Conservation (phyloP, 2,888 invertebrate genomes). For the Dasypogon diadema region DNA sequence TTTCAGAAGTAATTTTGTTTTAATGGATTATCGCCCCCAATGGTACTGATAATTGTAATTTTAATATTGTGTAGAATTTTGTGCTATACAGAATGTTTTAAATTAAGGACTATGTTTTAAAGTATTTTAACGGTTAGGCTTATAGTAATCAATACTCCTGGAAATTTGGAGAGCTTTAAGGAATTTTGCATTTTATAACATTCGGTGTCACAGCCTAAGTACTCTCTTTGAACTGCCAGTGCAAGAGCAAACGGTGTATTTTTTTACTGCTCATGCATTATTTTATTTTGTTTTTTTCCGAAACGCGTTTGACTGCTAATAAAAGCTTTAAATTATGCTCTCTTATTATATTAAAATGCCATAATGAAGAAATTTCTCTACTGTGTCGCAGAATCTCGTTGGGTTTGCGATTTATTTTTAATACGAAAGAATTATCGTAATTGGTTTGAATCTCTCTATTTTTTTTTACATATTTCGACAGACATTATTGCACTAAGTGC, state of each 20-base stretch:
- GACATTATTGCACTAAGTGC: constrained; percentile 20
- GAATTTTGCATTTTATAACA: not conserved
- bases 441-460: not conserved
- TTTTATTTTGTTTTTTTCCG: too few relatives aligned
- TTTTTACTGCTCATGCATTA: too few relatives aligned
- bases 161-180: not conserved
- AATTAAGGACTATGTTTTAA: constrained; percentile 21
- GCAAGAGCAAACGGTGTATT: too few relatives aligned
- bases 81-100: constrained; percentile 41
- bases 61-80: constrained; percentile 42
- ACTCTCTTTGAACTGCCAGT: not conserved
- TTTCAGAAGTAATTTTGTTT: constrained; percentile 27
- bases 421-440: not conserved
- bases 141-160: not conserved
- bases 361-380: not conserved
- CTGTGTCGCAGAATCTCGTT: not conserved
- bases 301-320: not conserved
- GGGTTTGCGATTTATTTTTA: not conserved
- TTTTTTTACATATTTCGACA: not conserved
- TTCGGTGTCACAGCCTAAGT: not conserved
- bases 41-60: constrained; percentile 48
- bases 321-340: constrained; percentile 6
- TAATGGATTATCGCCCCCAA: constrained; percentile 34
- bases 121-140: not conserved
- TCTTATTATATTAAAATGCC: constrained; percentile 34